A percentile compares a stretch with the other conserved stretches of the same genome.
These are phyloP conservation scores for Trichopria drosophilae DNA, from an alignment of 2,888 invertebrate genomes.

Conservation along the genomic window DNA sequence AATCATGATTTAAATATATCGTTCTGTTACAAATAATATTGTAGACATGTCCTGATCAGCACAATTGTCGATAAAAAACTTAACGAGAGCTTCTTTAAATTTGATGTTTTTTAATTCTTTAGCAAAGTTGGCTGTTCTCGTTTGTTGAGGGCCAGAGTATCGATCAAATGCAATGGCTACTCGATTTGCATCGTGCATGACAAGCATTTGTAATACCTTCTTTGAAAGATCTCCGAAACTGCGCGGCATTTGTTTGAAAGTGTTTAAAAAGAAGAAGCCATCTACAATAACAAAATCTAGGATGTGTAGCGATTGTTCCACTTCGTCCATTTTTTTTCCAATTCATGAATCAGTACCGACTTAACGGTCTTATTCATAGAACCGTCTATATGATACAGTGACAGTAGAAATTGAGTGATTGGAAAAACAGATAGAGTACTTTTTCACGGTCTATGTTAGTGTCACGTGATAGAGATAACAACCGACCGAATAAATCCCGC, in stretches of 20 bases:
- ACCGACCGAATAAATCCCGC: slow-evolving; percentile 18
- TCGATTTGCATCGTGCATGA: slow-evolving; percentile 1
- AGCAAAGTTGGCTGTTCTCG: slow-evolving; percentile 25
- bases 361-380: slow-evolving; percentile 11
- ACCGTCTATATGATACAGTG: slow-evolving; percentile 18
- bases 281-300: slow-evolving; percentile 10
- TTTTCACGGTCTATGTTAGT: slow-evolving; percentile 18
- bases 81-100: slow-evolving; percentile 38
- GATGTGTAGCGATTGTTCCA: too few species aligned
- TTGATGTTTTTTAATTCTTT: slow-evolving; percentile 23
- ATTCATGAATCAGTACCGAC: not conserved
- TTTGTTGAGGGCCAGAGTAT: slow-evolving; percentile 26
- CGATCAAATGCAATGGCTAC: too few species aligned
- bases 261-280: slow-evolving; percentile 10
- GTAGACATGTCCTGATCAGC: slow-evolving; percentile 37
- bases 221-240: slow-evolving; percentile 7
- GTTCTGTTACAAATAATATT: slow-evolving; percentile 39
- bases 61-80: slow-evolving; percentile 44
- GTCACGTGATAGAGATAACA: slow-evolving; percentile 22
- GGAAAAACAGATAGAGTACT: slow-evolving; percentile 22
- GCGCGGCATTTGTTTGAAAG: not conserved
- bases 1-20: slow-evolving; percentile 34
- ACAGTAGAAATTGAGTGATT: slow-evolving; percentile 9
- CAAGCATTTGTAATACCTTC: slow-evolving; percentile 6
- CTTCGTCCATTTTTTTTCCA: slow-evolving; percentile 15